These are phyloP conservation scores for Dryobota labecula DNA, from an alignment of 2,888 invertebrate genomes.

Conservation along the genomic window DNA sequence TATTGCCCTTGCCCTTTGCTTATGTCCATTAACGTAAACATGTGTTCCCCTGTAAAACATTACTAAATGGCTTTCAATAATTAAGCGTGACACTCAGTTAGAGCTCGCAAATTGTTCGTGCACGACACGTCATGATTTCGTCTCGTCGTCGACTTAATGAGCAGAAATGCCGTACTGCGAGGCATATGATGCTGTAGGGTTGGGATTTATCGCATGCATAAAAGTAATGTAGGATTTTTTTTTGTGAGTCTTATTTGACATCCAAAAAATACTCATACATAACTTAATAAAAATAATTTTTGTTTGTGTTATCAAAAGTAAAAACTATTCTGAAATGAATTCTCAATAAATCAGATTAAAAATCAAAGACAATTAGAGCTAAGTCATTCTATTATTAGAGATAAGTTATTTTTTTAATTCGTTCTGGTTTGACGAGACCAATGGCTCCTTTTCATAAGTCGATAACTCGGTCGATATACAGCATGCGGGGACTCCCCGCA, in stretches of 20 bases:
- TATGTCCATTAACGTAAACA: slow-evolving; percentile 24
- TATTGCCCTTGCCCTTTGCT: background rate
- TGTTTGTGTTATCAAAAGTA: background rate
- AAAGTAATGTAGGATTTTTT: background rate
- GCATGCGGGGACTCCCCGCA: too few relatives aligned
- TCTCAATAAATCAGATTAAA: background rate
- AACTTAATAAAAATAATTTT: background rate
- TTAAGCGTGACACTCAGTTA: slow-evolving; percentile 56
- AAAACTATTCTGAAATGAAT: background rate
- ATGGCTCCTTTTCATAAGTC: too few relatives aligned
- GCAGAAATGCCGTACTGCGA: slow-evolving; percentile 73
- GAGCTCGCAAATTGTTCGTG: slow-evolving; percentile 60
- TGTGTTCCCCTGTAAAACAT: slow-evolving; percentile 57
- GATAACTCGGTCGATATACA: too few relatives aligned
- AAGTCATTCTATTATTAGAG: background rate
- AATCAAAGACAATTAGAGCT: background rate
- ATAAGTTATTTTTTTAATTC: too few relatives aligned
- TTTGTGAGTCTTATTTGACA: background rate
- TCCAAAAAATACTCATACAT: background rate
- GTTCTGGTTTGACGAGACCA: too few relatives aligned
- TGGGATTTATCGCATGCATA: slow-evolving; percentile 27
- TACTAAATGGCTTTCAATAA: slow-evolving; percentile 64
- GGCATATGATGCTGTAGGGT: slow-evolving; percentile 41
- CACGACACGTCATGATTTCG: slow-evolving; percentile 79
- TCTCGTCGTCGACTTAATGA: slow-evolving; percentile 83